Conservation (phyloP, 2,888 invertebrate genomes). For the Cheilosia soror region DNA sequence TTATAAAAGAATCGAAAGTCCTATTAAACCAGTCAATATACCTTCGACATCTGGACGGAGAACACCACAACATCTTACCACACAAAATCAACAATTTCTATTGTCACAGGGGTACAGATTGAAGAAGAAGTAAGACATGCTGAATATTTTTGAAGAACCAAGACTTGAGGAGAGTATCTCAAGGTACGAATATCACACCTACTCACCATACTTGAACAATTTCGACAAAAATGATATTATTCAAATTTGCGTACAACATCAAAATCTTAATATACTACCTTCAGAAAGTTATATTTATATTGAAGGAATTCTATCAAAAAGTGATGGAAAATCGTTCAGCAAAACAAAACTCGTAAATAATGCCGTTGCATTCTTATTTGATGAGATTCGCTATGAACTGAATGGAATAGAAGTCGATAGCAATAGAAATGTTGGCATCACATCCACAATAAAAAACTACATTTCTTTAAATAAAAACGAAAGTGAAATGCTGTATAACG, state of each 20-base stretch:
- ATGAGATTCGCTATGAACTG: slow-evolving; percentile 77
- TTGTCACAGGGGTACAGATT: slow-evolving; percentile 58
- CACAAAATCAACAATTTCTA: slow-evolving; percentile 51
- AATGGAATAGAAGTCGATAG: slow-evolving; percentile 79
- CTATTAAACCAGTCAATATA: not conserved
- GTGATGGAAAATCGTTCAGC: slow-evolving; percentile 71
- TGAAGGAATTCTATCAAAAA: slow-evolving; percentile 70
- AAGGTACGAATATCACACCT: slow-evolving; percentile 65
- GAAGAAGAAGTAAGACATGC: slow-evolving; percentile 62
- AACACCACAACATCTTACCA: slow-evolving; percentile 45
- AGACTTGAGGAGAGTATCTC: slow-evolving; percentile 70
- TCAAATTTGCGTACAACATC: too few relatives aligned
- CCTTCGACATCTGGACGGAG: not conserved
- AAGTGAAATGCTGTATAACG: slow-evolving; percentile 76
- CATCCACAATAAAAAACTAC: slow-evolving; percentile 79
- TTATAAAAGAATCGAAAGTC: not conserved
- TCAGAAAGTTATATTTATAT: slow-evolving; percentile 75
- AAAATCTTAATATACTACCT: too few relatives aligned
- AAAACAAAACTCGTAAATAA: slow-evolving; percentile 48
- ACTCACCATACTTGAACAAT: slow-evolving; percentile 42
- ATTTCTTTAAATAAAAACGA: slow-evolving; percentile 77
- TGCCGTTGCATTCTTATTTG: slow-evolving; percentile 57
- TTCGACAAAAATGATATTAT: slow-evolving; percentile 76
- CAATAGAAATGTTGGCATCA: slow-evolving; percentile 36
- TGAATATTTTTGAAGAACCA: slow-evolving; percentile 55